Base-by-base conservation (phyloP, 2,113 vertebrate species). In the Aspiorhynchus laticeps region DNA sequence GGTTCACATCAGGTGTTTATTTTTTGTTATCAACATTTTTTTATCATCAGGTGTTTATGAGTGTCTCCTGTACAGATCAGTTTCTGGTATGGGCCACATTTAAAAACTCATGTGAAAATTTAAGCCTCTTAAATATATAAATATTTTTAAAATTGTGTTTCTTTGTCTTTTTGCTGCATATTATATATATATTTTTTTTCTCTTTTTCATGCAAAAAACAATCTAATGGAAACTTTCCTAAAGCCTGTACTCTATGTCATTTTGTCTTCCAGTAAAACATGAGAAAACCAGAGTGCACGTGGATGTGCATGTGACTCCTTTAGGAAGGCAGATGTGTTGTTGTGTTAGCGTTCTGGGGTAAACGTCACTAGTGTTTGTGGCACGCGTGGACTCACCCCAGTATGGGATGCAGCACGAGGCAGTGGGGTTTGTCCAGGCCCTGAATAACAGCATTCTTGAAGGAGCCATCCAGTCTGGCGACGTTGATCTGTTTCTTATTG, bases 401-500 rank as follows among this genome's bases (percentile, higher is more conserved):
- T 0, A 97, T 94, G 0, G 98, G 98, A 92, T 99, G 97, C 80
- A 99, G 96, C 12, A 98, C 97, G 43, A 99, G 94, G 92, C 97
- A 97, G 41, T 98, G 97, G 0, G 98, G 98, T 87, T 98, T 97
- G 90, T 98, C 97, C 90, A 99, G 92, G 78, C 97, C 97, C 91
- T 99, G 98, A 87, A 99, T 97, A 85, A 99, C 98, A 0, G 98
- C 98, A 0, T 99, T 99, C 93, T 99, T 99, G 93, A 99, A 99
- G 88, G 98, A 99, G 83, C 98, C 98, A 0, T 99, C 98, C 88
- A 99, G 95, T 81, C 97, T 94, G 46, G 98, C 98, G 85, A 99
- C 98, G 0, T 98, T 99, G 84, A 99, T 99, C 92, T 99, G 98
- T 90, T 98, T 99, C 94, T 99, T 99, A 92, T 99, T 98, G 91